Percentiles rank a stretch among this genome's conserved stretches.
Evolutionary conservation across 1,140 invertebrate species (phyloP).

Genomic region (Drosophila guanche): DNA sequence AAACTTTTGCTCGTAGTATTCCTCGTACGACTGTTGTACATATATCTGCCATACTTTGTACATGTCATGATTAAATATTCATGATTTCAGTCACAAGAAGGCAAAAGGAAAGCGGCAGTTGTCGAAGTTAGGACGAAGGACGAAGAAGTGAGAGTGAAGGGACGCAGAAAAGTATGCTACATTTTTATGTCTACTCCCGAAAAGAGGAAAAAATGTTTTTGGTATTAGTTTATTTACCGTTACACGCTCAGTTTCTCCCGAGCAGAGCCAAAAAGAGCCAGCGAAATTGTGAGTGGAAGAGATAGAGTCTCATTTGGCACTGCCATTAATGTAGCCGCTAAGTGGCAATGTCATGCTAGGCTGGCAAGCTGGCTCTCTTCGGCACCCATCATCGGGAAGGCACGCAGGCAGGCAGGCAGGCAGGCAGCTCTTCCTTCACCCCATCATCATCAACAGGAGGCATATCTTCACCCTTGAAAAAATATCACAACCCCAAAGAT

Average conservation of each 20-base stretch:
- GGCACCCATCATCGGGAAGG: not conserved
- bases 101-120: conserved; percentile 17
- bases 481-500: conserved; percentile 44
- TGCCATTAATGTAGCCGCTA: conserved; percentile 80
- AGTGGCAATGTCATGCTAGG: conserved; percentile 80
- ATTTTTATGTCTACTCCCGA: conserved; percentile 58
- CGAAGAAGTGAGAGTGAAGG: conserved; percentile 5
- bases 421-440: not conserved
- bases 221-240: conserved; percentile 79
- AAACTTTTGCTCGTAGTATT: conserved; percentile 26
- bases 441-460: conserved; percentile 45
- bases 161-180: conserved; percentile 65
- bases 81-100: conserved; percentile 47
- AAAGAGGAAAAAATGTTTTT: conserved; percentile 29
- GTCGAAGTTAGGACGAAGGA: not conserved
- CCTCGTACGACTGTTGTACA: conserved; percentile 36
- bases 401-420: too few relatives aligned
- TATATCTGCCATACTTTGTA: conserved; percentile 71
- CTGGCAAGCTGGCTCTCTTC: conserved; percentile 38
- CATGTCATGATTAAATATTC: conserved; percentile 80
- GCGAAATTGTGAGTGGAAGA: conserved; percentile 1
- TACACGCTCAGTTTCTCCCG: conserved; percentile 72
- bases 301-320: conserved; percentile 67
- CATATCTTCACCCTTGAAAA: conserved; percentile 1
- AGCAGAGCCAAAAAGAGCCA: not conserved